Base-by-base conservation (phyloP, 2,888 invertebrate species). In the Conistra vaccinii region DNA sequence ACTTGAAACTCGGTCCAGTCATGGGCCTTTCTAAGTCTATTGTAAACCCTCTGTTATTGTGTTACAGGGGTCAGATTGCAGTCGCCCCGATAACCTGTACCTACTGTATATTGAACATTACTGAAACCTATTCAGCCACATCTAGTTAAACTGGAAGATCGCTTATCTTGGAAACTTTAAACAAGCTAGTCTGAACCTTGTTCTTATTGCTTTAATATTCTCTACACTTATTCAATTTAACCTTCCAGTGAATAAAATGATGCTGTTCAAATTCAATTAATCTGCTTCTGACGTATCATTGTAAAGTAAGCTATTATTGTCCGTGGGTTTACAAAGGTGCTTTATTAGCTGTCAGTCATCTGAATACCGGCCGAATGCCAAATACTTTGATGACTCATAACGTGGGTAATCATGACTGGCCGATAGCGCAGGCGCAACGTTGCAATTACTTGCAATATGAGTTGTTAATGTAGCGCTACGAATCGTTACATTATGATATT, bases 321-420 rank as follows among this genome's bases (percentile, higher is more conserved):
- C 58, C 23, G 67, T 76, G 58, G 42, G 62, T 63, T 62, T 69
- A 73, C 69, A 83, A 80, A 67, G 62, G 53, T 53, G 68, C 57
- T 80, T 80, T 80, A 82, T 80, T 72, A 60, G 10, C 67, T 80
- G 84, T 80, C 84, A 76, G 72, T 68, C 73, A 72, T 58, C 4
- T 26, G 62, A 45, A 69, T 80, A 55, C 32, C 10, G 17, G 29
- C 5, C 58, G 53, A 80, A 68, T 72, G 68, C 35, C 69, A 51
- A 60, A 82, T 69, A 73, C 32, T 62, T 23, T 72, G 80, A 69
- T 82, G 84, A 83, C 67, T 83, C 84, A 83, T 70, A 72, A 10
- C 60, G 55, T 55, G 9, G 12, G 69, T 63, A 55, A 71, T 35
- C 61, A 72, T 82, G 65, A 76, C 69, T 57, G 35, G 70, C 58